These are phyloP conservation scores for Beris morrisii DNA, from an alignment of 2,888 invertebrate species.

Conservation along the genomic window DNA sequence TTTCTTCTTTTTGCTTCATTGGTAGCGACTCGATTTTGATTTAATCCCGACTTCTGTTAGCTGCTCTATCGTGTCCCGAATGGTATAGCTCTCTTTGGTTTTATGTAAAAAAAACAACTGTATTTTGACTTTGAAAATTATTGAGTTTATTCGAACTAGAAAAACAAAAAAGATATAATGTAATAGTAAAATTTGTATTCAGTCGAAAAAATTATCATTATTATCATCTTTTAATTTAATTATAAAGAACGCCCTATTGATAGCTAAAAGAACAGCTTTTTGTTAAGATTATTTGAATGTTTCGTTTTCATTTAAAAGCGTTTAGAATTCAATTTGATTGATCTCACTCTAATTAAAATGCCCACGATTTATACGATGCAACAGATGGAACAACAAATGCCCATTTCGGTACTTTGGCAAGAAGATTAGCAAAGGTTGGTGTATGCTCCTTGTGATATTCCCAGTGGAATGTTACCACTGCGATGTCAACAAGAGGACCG, in stretches of 20 bases:
- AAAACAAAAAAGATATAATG: too few species aligned
- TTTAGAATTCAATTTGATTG: not conserved
- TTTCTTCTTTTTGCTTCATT: too few species aligned
- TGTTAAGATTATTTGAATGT: constrained; percentile 8
- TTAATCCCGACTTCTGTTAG: too few species aligned
- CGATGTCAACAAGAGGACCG: constrained; percentile 46
- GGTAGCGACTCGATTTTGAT: too few species aligned
- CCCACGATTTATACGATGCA: constrained; percentile 46
- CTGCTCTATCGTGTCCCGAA: too few species aligned
- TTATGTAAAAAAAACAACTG: too few species aligned
- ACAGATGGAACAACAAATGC: constrained; percentile 47
- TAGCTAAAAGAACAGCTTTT: constrained; percentile 23
- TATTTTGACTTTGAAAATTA: too few species aligned
- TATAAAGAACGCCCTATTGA: constrained; percentile 21
- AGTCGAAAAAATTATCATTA: constrained; percentile 30
- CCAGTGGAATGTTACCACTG: constrained; percentile 47
- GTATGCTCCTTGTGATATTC: constrained; percentile 49
- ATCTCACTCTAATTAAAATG: constrained; percentile 41
- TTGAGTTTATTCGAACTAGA: too few species aligned
- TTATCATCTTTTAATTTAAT: constrained; percentile 2
- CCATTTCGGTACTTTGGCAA: constrained; percentile 47
- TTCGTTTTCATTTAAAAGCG: constrained; percentile 12
- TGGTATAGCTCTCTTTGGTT: too few species aligned
- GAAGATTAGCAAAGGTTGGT: constrained; percentile 46
- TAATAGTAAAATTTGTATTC: constrained; percentile 30